Evolutionary conservation across 1,140 invertebrate genomes (phyloP).

Genomic region (Diorhabda carinulata): DNA sequence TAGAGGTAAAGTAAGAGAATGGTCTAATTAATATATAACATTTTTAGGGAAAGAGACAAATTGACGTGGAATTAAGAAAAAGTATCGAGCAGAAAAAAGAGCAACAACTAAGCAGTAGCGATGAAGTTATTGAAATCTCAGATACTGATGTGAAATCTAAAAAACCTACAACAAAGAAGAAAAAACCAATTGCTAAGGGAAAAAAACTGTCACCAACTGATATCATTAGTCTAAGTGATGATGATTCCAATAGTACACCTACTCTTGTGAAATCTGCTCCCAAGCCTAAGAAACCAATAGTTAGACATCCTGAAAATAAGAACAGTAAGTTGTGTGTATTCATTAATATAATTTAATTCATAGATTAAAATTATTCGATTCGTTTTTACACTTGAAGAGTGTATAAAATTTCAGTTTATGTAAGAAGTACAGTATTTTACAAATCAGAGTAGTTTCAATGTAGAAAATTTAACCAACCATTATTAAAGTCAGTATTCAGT

Average conservation of each 20-base stretch:
- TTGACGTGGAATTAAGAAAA: slow-evolving; percentile 53
- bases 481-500: no score
- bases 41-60: slow-evolving; percentile 46
- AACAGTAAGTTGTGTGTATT: slow-evolving; percentile 14
- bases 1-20: no score
- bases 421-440: no score
- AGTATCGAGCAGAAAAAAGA: slow-evolving; percentile 58
- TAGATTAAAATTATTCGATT: no score
- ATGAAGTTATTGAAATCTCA: slow-evolving; percentile 45
- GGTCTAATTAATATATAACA: no score
- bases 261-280: background rate
- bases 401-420: no score
- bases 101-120: slow-evolving; percentile 53
- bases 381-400: no score
- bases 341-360: no score
- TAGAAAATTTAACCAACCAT: no score
- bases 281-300: slow-evolving; percentile 15
- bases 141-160: slow-evolving; percentile 9
- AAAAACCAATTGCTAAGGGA: background rate
- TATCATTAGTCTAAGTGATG: slow-evolving; percentile 12
- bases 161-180: slow-evolving; percentile 20
- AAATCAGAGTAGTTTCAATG: no score
- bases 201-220: slow-evolving; percentile 16
- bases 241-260: slow-evolving; percentile 6
- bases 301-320: slow-evolving; percentile 20